Base-by-base conservation (phyloP, 1,140 invertebrate species). In the Aethina tumida region DNA sequence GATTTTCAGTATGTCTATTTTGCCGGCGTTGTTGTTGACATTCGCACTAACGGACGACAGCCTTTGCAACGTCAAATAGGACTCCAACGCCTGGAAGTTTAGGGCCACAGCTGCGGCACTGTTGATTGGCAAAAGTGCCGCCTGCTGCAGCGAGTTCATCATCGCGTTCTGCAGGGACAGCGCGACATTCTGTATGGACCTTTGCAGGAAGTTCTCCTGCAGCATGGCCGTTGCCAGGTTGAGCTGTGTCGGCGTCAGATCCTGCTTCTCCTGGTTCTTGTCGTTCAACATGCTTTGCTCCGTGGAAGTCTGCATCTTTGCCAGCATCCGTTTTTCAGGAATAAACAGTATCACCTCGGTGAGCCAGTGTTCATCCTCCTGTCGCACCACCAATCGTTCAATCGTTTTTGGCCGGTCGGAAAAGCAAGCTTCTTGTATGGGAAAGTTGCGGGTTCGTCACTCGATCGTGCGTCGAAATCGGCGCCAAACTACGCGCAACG, bases 31-130 rank as follows among this genome's bases (percentile, higher is more conserved):
- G 20, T 33, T 45, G 27, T 34, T 49, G 8, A 45, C 45, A 30
- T 52, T 55, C 3, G 51, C 50, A 2, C 53, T 50, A 15, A 52
- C 55, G 9, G 42, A 49, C 10, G 60, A 65, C 14, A 87, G 65
- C 39, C 82, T 70, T 62, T 87, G 83, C 20, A 86, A 63, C 8
- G 83, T 81, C 54, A 86, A 66, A 63, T 86, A 87, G 16, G 82
- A 85, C 64, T 88, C 82, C 20, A 88, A 58, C 2, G 83, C 84
- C 63, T 87, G 84, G 4, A 86, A 66, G 60, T 85, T 85, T 3
- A 87, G 63, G 0, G 84, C 83, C 4, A 81, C 79, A 1, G 81
- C 81, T 2, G 81, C 80, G 1, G 82, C 78, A 1, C 81, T 83
- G 43, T 82, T 81, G 0, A 79, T 77, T 0, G 83, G 80, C 35